phyloP scores from a whole-genome alignment of 2,113 vertebrate genomes.

The Meleagris gallopavo region DNA sequence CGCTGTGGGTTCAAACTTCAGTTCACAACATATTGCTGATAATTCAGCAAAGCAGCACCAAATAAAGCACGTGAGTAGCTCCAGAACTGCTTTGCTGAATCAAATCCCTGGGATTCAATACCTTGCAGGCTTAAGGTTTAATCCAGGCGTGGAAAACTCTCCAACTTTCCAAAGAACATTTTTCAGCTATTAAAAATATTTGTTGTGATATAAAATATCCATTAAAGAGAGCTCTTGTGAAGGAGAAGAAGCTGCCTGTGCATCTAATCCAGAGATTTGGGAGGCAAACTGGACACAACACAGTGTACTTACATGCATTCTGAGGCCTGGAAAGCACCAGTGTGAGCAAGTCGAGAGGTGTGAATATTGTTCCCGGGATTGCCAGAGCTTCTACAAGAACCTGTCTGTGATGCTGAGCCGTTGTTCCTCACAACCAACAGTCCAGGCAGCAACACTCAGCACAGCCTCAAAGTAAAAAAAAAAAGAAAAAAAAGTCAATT shows the following conservation, averaged over 20 bases:
- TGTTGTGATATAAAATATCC: background rate
- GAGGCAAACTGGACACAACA: slow-evolving; percentile 43
- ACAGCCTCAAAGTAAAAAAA: fast-evolving
- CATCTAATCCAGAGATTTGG: slow-evolving; percentile 27
- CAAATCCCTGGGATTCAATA: background rate
- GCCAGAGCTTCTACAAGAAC: background rate
- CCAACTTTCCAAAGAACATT: background rate
- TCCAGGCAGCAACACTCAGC: background rate
- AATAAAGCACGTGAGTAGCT: background rate
- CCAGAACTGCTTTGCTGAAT: background rate
- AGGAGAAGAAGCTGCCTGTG: background rate
- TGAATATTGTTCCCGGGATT: background rate
- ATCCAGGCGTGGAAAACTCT: slow-evolving; percentile 13
- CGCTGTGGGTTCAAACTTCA: background rate
- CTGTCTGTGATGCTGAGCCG: background rate
- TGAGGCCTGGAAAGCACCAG: slow-evolving; percentile 49
- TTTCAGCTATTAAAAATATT: slow-evolving; percentile 9
- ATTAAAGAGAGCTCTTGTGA: slow-evolving; percentile 7
- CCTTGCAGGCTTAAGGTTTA: background rate
- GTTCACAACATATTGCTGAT: background rate
- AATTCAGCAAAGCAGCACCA: background rate
- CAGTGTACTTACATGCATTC: slow-evolving; percentile 8
- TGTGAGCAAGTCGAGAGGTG: slow-evolving; percentile 21
- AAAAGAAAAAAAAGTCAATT: background rate
- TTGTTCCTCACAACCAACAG: background rate